These are phyloP conservation scores for Axinella damicornis DNA, from an alignment of 37 sponge, comb jelly and placozoan genomes.

Conservation along the genomic window DNA sequence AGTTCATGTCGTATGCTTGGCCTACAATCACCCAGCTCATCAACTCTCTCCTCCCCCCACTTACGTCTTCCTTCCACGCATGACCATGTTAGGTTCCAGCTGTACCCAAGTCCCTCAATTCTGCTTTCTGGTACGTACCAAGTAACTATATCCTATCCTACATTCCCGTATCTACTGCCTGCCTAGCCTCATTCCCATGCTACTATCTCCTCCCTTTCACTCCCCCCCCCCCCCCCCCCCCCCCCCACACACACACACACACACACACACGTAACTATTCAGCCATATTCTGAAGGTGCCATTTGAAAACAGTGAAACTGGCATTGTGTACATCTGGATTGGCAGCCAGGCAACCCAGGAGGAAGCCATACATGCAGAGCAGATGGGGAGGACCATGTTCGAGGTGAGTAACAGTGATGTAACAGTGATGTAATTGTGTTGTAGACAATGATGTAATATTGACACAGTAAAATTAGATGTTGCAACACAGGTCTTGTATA, in stretches of 20 bases:
- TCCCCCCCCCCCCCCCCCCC: background rate
- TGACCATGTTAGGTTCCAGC: conserved; percentile 76
- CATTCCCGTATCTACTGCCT: background rate
- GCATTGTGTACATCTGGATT: conserved; percentile 96
- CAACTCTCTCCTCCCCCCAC: too few relatives aligned
- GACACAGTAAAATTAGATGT: background rate
- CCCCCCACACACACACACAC: background rate
- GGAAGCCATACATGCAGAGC: conserved; percentile 90
- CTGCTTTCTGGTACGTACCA: conserved; percentile 81
- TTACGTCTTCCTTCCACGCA: too few relatives aligned
- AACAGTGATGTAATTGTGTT: too few relatives aligned
- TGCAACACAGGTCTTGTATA: background rate
- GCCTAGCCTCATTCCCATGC: too few relatives aligned
- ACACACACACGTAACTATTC: background rate
- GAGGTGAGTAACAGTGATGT: conserved; percentile 66
- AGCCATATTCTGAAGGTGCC: conserved; percentile 95
- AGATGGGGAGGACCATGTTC: conserved; percentile 88
- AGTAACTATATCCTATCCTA: background rate
- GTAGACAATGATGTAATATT: background rate
- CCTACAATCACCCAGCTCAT: too few relatives aligned
- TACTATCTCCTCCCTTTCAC: background rate
- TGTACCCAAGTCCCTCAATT: conserved; percentile 76
- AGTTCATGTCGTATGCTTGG: background rate
- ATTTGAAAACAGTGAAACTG: conserved; percentile 82
- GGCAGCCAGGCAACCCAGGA: conserved; percentile 87